A percentile compares a stretch with the other conserved stretches of the same genome.
These are phyloP conservation scores for Stramonita haemastoma DNA, from an alignment of 2,888 invertebrate genomes.

Conservation along the genomic window DNA sequence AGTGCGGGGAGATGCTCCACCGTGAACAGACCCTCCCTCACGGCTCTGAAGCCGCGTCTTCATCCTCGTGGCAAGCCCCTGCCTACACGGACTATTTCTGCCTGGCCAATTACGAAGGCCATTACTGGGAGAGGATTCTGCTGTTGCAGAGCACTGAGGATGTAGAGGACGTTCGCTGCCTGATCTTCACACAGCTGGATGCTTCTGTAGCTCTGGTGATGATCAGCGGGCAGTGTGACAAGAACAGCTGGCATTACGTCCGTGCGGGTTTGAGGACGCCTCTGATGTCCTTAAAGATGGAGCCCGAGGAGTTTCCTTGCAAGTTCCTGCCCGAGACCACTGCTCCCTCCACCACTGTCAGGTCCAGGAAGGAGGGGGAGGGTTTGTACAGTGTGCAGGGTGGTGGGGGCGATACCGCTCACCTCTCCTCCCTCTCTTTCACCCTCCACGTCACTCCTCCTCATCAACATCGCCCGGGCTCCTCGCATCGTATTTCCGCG, in stretches of 20 bases:
- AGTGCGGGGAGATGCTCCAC: no score
- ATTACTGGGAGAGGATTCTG: constrained; percentile 65
- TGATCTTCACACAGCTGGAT: constrained; percentile 61
- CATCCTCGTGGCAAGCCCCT: background rate
- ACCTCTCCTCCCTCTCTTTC: background rate
- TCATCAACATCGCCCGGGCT: background rate
- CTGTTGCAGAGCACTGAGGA: constrained; percentile 62
- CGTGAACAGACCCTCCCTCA: no score
- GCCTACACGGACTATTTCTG: constrained; percentile 56
- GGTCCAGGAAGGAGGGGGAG: background rate
- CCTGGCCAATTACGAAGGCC: constrained; percentile 59
- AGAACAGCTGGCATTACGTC: constrained; percentile 60
- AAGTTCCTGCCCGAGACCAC: constrained; percentile 53
- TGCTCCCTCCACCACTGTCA: constrained; percentile 24
- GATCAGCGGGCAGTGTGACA: constrained; percentile 63
- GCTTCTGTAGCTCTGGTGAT: constrained; percentile 56
- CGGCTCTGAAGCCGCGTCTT: background rate
- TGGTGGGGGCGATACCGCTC: background rate
- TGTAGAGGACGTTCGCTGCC: constrained; percentile 57
- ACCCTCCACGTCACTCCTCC: background rate
- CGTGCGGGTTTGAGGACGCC: constrained; percentile 57
- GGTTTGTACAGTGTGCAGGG: background rate
- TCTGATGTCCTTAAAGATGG: constrained; percentile 53
- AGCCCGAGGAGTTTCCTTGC: constrained; percentile 56
- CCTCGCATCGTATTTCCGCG: constrained; percentile 25